Evolutionary conservation across 2,888 invertebrate species (phyloP), one percentile per base, ranked within the genome.

Genomic region (Aquatica leii): DNA sequence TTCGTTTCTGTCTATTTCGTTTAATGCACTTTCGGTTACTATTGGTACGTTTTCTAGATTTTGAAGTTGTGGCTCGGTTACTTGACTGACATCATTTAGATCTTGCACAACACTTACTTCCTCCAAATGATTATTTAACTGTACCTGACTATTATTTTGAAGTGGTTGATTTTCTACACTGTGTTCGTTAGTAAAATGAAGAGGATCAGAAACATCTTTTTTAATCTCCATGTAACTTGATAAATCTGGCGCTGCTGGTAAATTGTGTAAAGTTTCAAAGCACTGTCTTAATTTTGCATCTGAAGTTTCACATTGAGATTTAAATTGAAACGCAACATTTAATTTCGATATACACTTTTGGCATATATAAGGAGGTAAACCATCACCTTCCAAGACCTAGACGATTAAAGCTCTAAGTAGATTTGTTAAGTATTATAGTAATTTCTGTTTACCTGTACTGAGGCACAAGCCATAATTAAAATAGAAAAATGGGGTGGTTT

Each of bases 401-500:
- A 78, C 77, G 35, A 20, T 24, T 14, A 14, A 9, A 37, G 12
- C 31, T 4, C 15, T 59, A 52, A 9, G 17, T n/a, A 20, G 31
- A n/a, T 21, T 34, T 4, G 20, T 12, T 18, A 6, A 17, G 24
- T 15, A n/a, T 15, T 35, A 35, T 9, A 20, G 18, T 18, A 43
- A 43, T 15, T 43, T 43, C 4, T 6, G 24, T 46, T 76, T 77
- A 82, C 82, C 77, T 82, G 80, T 1, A 82, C 81, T 50, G 80
- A 75, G 54, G 82, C 80, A 73, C 82, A 82, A 63, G 81, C 79
- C 80, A 81, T 82, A 50, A 82, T 80, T 65, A 82, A 71, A 59
- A 81, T 76, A 6, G 82, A 80, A 70, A 82, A 81, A 73, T 81
- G 80, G 31, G 80, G 79, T 17, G 82, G 81, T 72, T 82, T 81